Evolutionary conservation across 2,113 vertebrate species (phyloP), one percentile per base, ranked within the genome.

Genomic region (Vireo altiloquus): DNA sequence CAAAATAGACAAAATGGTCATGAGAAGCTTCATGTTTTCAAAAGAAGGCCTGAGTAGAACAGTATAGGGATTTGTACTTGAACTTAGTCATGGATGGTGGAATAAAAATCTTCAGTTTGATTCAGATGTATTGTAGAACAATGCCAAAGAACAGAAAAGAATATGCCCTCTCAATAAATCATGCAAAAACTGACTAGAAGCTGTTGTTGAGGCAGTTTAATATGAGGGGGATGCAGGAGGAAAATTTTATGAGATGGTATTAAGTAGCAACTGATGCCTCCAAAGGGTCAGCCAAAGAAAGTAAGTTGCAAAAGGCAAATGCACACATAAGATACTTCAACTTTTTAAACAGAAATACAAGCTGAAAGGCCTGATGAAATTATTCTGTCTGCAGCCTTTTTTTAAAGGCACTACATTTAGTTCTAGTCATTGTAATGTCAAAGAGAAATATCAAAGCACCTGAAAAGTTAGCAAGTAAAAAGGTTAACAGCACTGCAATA

Each of bases 211-310:
- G 63, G 53, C 60, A 90, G 75, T 76, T 94, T 94, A 90, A 94
- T 86, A 82, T 20, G 59, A 88, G 40, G 13, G 8, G 68, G 93
- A 89, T 31, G 24, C 54, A 93, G 0, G 11, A 83, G 20, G 76
- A 96, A 94, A 92, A 81, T 93, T 95, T 96, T 93, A 95, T 0
- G 8, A 88, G 90, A 86, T 5, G 7, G 52, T 86, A 77, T 75
- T 92, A 82, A 96, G 68, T 77, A 95, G 82, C 56, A 79, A 90
- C n/a, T 53, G 64, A 96, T 85, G 94, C 47, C 71, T 94, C 50
- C 75, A 70, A 82, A 77, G 46, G 27, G 93, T 66, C 60, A 94
- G 96, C 87, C 92, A 92, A 96, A 88, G 87, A 93, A 95, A 93
- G 30, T 47, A 93, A 92, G 47, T 90, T 87, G 88, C 92, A 90